Conservation (phyloP, 1,140 invertebrate species). For the Drosophila eugracilis region DNA sequence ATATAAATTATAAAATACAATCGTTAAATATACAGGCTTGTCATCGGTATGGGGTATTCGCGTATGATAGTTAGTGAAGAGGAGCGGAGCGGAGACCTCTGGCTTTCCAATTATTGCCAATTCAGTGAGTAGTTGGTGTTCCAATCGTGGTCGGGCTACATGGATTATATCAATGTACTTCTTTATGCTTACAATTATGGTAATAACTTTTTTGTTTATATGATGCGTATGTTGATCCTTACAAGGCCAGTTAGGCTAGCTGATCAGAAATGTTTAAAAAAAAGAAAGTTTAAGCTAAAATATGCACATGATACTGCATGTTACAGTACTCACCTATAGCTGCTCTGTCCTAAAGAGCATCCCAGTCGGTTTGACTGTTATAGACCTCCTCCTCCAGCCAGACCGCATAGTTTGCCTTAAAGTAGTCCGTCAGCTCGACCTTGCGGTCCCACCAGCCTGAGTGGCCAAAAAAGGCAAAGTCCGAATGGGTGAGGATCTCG, state of each 20-base stretch:
- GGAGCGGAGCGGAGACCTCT: constrained; percentile 30
- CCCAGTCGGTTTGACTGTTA: constrained; percentile 92
- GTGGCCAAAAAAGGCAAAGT: constrained; percentile 83
- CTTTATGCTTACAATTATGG: constrained; percentile 68
- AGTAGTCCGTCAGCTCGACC: constrained; percentile 96
- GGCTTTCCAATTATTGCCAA: constrained; percentile 65
- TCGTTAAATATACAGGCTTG: constrained; percentile 60
- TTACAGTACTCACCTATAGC: constrained; percentile 23
- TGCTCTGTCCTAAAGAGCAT: constrained; percentile 82
- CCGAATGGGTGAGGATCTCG: constrained; percentile 80
- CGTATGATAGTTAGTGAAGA: constrained; percentile 38
- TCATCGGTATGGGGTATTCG: constrained; percentile 41
- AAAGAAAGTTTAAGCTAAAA: too few species aligned
- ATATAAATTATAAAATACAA: constrained; percentile 57
- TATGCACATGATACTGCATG: too few species aligned
- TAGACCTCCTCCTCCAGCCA: constrained; percentile 99
- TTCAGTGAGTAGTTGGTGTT: constrained; percentile 45
- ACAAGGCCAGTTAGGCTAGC: constrained; percentile 1
- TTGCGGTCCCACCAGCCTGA: constrained; percentile 85
- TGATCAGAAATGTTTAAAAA: not conserved
- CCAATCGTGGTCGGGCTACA: constrained; percentile 42
- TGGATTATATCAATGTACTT: constrained; percentile 75
- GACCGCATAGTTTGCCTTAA: constrained; percentile 97
- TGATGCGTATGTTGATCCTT: constrained; percentile 12
- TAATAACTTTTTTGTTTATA: constrained; percentile 78